These are phyloP conservation scores for Carassius carassius DNA, from an alignment of 2,113 vertebrate genomes.

Conservation along the genomic window DNA sequence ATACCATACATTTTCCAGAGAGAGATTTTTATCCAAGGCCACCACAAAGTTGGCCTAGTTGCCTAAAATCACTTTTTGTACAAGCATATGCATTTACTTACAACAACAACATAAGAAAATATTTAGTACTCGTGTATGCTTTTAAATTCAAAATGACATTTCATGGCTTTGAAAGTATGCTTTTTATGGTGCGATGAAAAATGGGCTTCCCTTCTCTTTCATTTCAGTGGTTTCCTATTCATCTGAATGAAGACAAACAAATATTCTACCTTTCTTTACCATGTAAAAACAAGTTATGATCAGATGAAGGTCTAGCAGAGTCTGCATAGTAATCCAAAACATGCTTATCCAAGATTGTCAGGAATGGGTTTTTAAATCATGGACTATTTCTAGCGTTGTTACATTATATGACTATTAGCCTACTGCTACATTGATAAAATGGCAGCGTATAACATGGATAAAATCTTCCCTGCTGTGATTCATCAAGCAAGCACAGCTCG, in stretches of 20 bases:
- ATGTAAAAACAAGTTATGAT: neutral
- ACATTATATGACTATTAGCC: conserved; percentile 26
- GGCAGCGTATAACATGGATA: conserved; percentile 34
- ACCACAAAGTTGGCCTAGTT: neutral
- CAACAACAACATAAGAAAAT: neutral
- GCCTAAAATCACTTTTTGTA: neutral
- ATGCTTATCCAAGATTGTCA: conserved; percentile 12
- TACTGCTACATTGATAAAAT: conserved; percentile 47
- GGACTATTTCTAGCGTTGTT: neutral
- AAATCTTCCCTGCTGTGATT: conserved; percentile 49
- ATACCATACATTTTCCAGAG: neutral
- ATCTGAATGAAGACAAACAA: neutral
- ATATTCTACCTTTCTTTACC: neutral
- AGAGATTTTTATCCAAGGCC: neutral
- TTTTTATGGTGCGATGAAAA: neutral
- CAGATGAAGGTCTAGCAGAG: neutral
- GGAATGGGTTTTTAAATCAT: conserved; percentile 13
- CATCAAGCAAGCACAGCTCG: conserved; percentile 23
- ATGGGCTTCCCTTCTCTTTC: neutral
- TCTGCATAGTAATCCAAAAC: conserved; percentile 5
- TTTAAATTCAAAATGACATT: conserved; percentile 9
- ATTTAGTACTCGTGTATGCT: neutral
- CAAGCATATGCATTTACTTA: neutral
- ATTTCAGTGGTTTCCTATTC: neutral
- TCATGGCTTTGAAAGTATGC: neutral